A percentile compares a stretch with the other conserved stretches of the same genome.
These are phyloP conservation scores for Julus scanicus DNA, from an alignment of 2,888 invertebrate genomes.

Conservation along the genomic window DNA sequence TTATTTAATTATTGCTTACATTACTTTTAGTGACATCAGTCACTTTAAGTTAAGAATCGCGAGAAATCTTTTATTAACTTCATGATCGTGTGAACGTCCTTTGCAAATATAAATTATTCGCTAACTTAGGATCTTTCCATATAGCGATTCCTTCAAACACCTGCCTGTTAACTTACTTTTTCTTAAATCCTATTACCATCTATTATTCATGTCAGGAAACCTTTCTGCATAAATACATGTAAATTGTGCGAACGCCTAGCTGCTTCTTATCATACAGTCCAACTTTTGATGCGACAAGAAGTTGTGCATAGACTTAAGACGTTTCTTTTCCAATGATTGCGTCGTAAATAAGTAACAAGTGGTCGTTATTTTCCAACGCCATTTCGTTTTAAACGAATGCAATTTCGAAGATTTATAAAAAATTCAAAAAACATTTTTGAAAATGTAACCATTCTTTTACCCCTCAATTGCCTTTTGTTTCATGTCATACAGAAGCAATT, in stretches of 20 bases:
- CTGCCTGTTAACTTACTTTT: neutral
- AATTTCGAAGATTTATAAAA: slow-evolving; percentile 25
- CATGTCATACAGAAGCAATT: neutral
- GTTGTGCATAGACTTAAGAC: slow-evolving; percentile 15
- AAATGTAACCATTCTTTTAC: neutral
- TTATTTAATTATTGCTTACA: no score
- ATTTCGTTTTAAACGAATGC: slow-evolving; percentile 29
- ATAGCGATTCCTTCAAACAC: neutral
- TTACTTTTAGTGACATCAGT: no score
- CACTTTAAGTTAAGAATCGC: neutral
- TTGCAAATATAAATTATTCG: neutral
- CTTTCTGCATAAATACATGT: neutral
- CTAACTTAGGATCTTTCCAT: neutral
- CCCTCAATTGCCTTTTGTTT: neutral
- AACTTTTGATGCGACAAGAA: neutral
- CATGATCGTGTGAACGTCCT: neutral
- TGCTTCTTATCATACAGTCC: neutral
- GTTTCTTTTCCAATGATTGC: slow-evolving; percentile 27
- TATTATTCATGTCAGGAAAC: neutral
- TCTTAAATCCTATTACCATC: neutral
- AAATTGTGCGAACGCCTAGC: neutral
- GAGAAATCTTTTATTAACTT: neutral
- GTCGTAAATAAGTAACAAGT: slow-evolving; percentile 37
- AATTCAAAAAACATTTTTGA: neutral
- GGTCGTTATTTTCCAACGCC: slow-evolving; percentile 21